Evolutionary conservation across 2,113 vertebrate genomes (phyloP).

Genomic region (Oophaga pumilio): DNA sequence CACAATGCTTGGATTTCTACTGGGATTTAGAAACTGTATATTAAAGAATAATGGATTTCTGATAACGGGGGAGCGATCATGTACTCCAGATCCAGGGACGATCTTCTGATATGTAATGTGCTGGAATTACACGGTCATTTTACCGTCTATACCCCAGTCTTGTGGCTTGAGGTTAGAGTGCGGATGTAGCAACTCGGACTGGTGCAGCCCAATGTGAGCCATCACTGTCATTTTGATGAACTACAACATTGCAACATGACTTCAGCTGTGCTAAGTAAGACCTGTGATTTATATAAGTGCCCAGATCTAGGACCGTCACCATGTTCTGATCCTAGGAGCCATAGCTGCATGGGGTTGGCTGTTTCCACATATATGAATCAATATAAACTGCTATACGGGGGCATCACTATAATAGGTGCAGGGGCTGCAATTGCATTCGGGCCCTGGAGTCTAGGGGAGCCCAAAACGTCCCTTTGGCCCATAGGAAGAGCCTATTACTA

Average conservation of each 20-base stretch:
- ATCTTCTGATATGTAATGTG: not conserved
- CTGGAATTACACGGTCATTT: not conserved
- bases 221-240: not conserved
- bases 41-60: not conserved
- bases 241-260: not conserved
- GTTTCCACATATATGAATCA: not conserved
- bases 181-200: not conserved
- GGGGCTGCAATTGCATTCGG: too few relatives aligned
- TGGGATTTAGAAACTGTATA: not conserved
- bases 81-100: too few relatives aligned
- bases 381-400: not conserved
- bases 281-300: not conserved
- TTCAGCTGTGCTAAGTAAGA: not conserved
- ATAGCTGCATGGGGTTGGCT: not conserved
- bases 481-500: too few relatives aligned
- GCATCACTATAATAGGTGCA: too few relatives aligned
- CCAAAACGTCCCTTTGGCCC: too few relatives aligned
- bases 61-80: not conserved
- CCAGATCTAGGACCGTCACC: too few relatives aligned
- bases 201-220: not conserved
- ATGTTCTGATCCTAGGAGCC: too few relatives aligned
- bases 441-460: too few relatives aligned
- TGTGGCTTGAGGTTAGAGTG: not conserved
- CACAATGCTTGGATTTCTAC: slow-evolving; percentile 10
- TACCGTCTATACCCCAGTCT: not conserved